Conservation (phyloP, 2,888 invertebrate genomes). For the Ernsta delagoae region DNA sequence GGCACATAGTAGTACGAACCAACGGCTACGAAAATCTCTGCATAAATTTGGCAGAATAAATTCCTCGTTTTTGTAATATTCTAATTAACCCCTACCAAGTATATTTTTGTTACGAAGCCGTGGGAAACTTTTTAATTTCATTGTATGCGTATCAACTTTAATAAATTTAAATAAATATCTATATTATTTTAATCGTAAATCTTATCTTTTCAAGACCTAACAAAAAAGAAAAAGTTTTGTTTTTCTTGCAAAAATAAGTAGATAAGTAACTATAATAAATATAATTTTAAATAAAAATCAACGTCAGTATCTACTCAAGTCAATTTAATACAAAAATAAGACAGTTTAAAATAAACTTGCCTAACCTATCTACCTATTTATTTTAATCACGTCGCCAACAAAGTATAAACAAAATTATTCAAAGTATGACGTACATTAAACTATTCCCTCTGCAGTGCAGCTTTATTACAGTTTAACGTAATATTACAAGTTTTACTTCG, state of each 20-base stretch:
- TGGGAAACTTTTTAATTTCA: constrained; percentile 24
- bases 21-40: not conserved
- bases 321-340: not conserved
- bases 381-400: too few species aligned
- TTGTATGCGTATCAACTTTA: constrained; percentile 13
- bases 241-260: not conserved
- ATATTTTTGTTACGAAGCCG: not conserved
- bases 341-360: too few species aligned
- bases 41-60: constrained; percentile 17
- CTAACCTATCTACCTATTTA: too few species aligned
- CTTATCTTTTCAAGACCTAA: constrained; percentile 10
- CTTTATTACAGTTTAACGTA: too few species aligned
- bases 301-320: not conserved
- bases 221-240: not conserved
- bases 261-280: not conserved
- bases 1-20: not conserved
- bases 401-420: too few species aligned
- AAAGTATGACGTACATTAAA: too few species aligned
- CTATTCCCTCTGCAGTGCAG: too few species aligned
- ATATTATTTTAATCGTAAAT: constrained; percentile 16
- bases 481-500: too few species aligned
- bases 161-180: constrained; percentile 18
- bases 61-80: constrained; percentile 16
- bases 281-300: not conserved
- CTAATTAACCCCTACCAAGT: constrained; percentile 4